These are phyloP conservation scores for Myanophis thanlyinensis DNA, from an alignment of 2,113 vertebrate genomes.

Conservation along the genomic window DNA sequence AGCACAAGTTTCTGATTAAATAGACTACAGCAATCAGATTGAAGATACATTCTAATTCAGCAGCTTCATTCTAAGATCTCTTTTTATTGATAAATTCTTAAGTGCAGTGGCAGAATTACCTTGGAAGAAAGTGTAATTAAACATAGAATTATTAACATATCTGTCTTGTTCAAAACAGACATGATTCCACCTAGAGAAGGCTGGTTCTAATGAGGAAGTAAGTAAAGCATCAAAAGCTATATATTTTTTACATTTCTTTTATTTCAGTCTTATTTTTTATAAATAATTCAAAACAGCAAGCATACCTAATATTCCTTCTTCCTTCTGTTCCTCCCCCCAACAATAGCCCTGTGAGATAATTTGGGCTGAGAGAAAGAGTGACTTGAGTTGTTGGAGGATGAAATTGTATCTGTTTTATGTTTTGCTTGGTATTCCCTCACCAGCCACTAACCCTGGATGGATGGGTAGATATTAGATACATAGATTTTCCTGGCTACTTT, in stretches of 20 bases:
- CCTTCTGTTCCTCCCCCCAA: neutral
- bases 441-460: neutral
- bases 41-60: neutral
- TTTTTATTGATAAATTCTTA: neutral
- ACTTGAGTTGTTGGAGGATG: neutral
- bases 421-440: neutral
- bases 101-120: neutral
- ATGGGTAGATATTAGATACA: neutral
- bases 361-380: neutral
- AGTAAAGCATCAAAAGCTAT: neutral
- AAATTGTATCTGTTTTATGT: neutral
- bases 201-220: neutral
- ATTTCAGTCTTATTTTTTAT: neutral
- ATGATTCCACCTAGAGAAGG: neutral
- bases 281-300: neutral
- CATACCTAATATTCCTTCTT: neutral
- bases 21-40: neutral
- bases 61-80: neutral
- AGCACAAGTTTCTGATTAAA: neutral
- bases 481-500: neutral
- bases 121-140: neutral
- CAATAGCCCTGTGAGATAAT: neutral
- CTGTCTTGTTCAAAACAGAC: neutral
- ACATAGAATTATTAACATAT: neutral
- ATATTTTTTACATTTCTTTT: neutral